phyloP scores from a whole-genome alignment of 2,797 vertebrate genomes.

The Limnodromus scolopaceus region DNA sequence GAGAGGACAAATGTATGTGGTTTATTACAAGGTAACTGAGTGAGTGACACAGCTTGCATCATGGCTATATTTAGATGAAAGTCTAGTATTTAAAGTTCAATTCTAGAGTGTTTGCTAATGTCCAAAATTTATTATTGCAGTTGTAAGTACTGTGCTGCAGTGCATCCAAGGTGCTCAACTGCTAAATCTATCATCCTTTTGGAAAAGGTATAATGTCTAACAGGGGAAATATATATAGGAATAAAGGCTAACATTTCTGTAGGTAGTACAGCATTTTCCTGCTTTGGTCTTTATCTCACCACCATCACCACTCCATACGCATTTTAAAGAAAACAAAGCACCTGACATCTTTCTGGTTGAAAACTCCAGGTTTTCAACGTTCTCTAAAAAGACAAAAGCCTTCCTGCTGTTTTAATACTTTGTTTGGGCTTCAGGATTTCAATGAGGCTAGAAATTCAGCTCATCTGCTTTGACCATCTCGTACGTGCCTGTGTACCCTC shows the following conservation, averaged over 20 bases:
- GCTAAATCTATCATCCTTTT: neutral
- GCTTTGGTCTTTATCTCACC: neutral
- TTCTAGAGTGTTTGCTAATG: neutral
- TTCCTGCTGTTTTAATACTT: neutral
- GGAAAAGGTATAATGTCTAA: neutral
- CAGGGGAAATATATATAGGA: neutral
- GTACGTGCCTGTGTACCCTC: accelerated
- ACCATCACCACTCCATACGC: neutral
- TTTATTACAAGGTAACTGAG: neutral
- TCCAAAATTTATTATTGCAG: neutral
- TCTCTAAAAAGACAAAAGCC: neutral
- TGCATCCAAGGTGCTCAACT: neutral
- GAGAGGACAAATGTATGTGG: neutral
- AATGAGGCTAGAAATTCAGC: neutral
- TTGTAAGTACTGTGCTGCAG: neutral
- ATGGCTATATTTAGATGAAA: neutral
- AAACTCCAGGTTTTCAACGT: neutral
- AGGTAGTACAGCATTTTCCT: neutral
- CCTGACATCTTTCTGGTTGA: neutral
- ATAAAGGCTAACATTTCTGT: neutral
- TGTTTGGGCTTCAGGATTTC: neutral
- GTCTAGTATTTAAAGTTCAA: neutral
- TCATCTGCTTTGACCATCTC: neutral
- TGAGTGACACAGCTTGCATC: neutral
- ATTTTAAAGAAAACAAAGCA: neutral